These are phyloP conservation scores for Catharus fuscescens DNA, from an alignment of 2,113 vertebrate genomes.

Conservation along the genomic window DNA sequence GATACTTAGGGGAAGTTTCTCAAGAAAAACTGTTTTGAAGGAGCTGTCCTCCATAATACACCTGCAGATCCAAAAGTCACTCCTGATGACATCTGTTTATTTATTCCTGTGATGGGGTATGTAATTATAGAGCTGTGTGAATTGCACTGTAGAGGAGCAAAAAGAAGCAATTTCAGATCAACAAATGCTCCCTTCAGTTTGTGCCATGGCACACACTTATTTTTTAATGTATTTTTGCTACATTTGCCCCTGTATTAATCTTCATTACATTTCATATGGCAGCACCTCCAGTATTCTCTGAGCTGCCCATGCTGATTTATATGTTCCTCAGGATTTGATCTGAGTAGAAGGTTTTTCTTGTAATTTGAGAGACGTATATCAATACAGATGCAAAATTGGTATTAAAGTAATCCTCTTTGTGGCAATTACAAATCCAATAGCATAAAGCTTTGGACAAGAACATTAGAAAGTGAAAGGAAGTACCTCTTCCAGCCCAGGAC, in stretches of 20 bases:
- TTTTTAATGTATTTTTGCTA: neutral
- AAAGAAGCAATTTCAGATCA: neutral
- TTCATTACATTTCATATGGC: neutral
- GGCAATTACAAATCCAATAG: neutral
- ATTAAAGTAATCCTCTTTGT: neutral
- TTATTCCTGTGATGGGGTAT: neutral
- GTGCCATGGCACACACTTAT: no score
- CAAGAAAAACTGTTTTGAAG: neutral
- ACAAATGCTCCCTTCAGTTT: neutral
- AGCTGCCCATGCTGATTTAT: neutral
- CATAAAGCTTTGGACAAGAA: neutral
- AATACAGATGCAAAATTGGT: neutral
- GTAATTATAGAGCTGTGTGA: neutral
- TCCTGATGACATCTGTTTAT: neutral
- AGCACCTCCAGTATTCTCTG: neutral
- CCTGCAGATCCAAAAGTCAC: neutral
- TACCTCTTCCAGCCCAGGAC: neutral
- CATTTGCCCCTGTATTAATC: neutral
- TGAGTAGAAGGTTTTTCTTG: neutral
- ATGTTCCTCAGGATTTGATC: neutral
- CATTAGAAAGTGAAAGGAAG: neutral
- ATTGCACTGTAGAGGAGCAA: neutral
- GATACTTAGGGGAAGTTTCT: neutral
- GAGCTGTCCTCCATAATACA: neutral
- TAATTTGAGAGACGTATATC: neutral